A percentile compares a stretch with the other conserved stretches of the same genome.
Evolutionary conservation across 2,113 vertebrate genomes (phyloP).

Genomic region (Heptranchias perlo): DNA sequence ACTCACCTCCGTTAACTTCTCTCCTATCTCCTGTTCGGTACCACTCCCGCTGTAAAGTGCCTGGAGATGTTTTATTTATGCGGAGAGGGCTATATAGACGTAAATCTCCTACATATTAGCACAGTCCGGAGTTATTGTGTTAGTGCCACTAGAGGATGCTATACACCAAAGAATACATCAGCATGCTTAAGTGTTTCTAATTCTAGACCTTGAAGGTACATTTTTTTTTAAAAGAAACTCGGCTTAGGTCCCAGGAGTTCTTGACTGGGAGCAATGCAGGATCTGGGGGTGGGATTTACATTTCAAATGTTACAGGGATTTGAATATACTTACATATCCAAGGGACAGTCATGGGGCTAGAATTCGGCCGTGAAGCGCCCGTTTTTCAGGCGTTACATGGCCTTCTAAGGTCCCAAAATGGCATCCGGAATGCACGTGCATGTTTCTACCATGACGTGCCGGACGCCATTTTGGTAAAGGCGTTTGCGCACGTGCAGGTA

Average conservation of each 20-base stretch:
- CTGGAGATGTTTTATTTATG: too few relatives aligned
- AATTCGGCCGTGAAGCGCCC: too few relatives aligned
- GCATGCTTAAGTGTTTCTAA: neutral
- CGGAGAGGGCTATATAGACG: neutral
- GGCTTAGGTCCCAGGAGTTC: too few relatives aligned
- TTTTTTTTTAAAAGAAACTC: too few relatives aligned
- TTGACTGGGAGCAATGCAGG: neutral
- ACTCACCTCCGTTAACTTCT: too few relatives aligned
- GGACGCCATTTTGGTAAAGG: too few relatives aligned
- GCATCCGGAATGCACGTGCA: too few relatives aligned
- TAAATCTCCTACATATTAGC: neutral
- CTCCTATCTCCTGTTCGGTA: neutral
- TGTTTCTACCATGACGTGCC: too few relatives aligned
- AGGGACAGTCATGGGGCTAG: neutral
- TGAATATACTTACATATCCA: neutral
- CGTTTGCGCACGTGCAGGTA: too few relatives aligned
- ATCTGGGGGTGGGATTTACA: constrained; percentile 9
- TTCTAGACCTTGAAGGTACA: neutral
- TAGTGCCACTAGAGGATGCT: neutral
- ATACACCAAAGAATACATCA: neutral
- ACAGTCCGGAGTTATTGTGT: neutral
- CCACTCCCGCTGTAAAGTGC: neutral
- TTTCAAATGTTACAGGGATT: constrained; percentile 26
- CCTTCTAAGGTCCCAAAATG: too few relatives aligned
- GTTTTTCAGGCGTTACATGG: too few relatives aligned